A percentile compares a stretch with the other conserved stretches of the same genome.
Conservation (phyloP, 2,113 vertebrate genomes). For the Oryzias celebensis region DNA sequence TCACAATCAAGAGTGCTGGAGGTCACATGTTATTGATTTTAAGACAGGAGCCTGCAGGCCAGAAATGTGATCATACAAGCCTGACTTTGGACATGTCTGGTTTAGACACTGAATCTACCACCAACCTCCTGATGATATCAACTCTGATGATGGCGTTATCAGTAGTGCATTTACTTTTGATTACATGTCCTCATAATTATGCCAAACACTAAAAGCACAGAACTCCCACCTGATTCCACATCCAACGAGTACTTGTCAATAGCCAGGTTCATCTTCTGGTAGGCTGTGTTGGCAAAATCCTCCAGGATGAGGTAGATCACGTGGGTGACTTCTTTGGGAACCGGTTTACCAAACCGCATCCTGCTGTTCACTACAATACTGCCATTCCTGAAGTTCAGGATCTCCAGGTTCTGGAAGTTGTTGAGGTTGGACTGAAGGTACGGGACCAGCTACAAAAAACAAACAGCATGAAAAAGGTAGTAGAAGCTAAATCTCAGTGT, state of each 20-base stretch:
- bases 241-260: conserved; percentile 95
- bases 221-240: conserved; percentile 87
- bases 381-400: conserved; percentile 96
- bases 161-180: too few relatives aligned
- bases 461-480: neutral
- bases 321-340: conserved; percentile 83
- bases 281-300: conserved; percentile 92
- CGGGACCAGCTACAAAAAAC: conserved; percentile 83
- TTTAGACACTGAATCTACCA: too few relatives aligned
- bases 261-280: conserved; percentile 92
- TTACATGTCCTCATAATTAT: too few relatives aligned
- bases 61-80: too few relatives aligned
- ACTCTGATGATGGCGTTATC: too few relatives aligned
- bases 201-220: too few relatives aligned
- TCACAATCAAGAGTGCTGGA: too few relatives aligned
- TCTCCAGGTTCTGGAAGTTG: conserved; percentile 92
- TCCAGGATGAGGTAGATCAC: conserved; percentile 91
- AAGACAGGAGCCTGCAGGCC: too few relatives aligned
- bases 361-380: conserved; percentile 96
- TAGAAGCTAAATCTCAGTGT: neutral
- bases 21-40: too few relatives aligned
- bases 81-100: too few relatives aligned
- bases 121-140: too few relatives aligned
- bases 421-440: conserved; percentile 93
- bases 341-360: conserved; percentile 87